Percentiles rank a stretch among this genome's conserved stretches.
phyloP scores from a whole-genome alignment of 2,888 invertebrate species.

The Notocelia uddmanniana region DNA sequence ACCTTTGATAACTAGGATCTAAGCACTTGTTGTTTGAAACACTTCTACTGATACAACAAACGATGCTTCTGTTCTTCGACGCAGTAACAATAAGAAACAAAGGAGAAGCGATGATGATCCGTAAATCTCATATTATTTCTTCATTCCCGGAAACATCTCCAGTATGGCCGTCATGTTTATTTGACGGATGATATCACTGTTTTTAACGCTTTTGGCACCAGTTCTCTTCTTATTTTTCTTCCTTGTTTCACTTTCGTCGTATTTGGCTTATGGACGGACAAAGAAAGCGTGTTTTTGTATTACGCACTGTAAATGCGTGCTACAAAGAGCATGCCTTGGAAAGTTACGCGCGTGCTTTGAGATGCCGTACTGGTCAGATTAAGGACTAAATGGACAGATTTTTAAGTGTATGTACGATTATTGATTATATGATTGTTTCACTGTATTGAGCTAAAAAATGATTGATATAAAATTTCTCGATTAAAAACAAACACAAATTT shows the following conservation, averaged over 20 bases:
- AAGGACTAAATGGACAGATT: neutral
- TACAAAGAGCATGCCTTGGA: too few relatives aligned
- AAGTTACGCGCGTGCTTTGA: too few relatives aligned
- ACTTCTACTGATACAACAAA: neutral
- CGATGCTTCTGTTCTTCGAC: neutral
- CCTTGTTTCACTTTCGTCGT: conserved; percentile 58
- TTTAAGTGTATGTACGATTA: neutral
- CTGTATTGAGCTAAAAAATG: too few relatives aligned
- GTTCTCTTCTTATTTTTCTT: conserved; percentile 51
- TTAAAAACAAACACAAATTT: too few relatives aligned
- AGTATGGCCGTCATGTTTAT: conserved; percentile 32
- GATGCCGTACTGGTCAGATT: too few relatives aligned
- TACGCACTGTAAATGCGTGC: conserved; percentile 40
- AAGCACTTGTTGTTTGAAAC: neutral
- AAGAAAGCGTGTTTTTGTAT: conserved; percentile 47
- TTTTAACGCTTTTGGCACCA: conserved; percentile 62
- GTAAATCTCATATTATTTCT: neutral
- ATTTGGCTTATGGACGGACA: conserved; percentile 56
- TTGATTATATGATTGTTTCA: too few relatives aligned
- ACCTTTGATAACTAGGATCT: neutral
- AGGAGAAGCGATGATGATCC: neutral
- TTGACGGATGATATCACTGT: conserved; percentile 58
- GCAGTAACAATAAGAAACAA: neutral
- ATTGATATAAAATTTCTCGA: too few relatives aligned
- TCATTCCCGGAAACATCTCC: conserved; percentile 13